These are phyloP conservation scores for Nematopogon swammerdamellus DNA, from an alignment of 2,888 invertebrate species.

Conservation along the genomic window DNA sequence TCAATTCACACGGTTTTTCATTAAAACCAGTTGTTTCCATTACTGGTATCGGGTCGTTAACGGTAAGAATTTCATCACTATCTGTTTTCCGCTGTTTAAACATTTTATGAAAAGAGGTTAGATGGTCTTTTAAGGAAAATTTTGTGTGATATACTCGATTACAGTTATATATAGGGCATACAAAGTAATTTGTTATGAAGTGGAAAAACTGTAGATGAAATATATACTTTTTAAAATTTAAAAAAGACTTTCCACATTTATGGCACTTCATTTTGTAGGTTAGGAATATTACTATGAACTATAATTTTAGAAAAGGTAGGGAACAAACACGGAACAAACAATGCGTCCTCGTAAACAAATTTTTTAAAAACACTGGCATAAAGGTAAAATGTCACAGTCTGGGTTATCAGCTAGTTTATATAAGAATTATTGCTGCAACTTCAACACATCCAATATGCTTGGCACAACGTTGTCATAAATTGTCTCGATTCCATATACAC, in stretches of 20 bases:
- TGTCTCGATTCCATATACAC: slow-evolving; percentile 3
- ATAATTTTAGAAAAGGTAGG: too few species aligned
- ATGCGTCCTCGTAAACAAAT: background rate
- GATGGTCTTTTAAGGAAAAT: slow-evolving; percentile 3
- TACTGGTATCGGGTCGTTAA: too few species aligned
- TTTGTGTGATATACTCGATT: slow-evolving; percentile 3
- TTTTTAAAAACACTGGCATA: too few species aligned
- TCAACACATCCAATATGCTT: slow-evolving; percentile 2
- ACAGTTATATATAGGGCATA: slow-evolving; percentile 3
- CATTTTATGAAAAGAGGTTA: background rate
- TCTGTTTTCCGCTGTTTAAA: too few species aligned
- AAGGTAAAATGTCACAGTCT: too few species aligned
- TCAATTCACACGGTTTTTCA: too few species aligned
- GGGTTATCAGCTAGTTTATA: too few species aligned
- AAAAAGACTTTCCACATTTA: slow-evolving; percentile 1
- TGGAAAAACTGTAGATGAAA: slow-evolving; percentile 4
- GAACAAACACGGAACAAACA: background rate
- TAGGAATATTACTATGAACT: too few species aligned
- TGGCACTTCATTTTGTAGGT: slow-evolving; percentile 1
- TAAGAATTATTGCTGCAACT: background rate
- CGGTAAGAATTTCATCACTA: too few species aligned
- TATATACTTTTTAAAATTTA: slow-evolving; percentile 1
- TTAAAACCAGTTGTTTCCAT: too few species aligned
- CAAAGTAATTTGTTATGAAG: slow-evolving; percentile 4
- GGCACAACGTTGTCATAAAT: slow-evolving; percentile 3